phyloP scores from a whole-genome alignment of 2,888 invertebrate species.

The Augochlorella aurata region DNA sequence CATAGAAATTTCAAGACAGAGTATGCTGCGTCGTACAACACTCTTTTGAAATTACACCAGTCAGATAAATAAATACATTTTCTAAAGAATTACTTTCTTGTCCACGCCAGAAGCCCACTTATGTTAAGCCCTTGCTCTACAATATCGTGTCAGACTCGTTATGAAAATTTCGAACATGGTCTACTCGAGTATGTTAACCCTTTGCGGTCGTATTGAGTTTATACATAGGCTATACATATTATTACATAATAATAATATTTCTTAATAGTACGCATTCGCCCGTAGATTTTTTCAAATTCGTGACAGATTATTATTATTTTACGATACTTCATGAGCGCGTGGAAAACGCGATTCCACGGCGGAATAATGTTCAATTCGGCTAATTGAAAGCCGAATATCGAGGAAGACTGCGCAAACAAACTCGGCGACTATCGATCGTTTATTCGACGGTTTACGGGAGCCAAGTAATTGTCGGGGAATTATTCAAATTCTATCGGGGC shows the following conservation, averaged over 20 bases:
- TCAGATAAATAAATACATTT: not conserved
- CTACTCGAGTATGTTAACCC: too few relatives aligned
- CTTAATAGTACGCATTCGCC: too few relatives aligned
- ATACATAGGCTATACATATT: too few relatives aligned
- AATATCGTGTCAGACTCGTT: too few relatives aligned
- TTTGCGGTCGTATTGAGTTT: too few relatives aligned
- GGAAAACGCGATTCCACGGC: not conserved
- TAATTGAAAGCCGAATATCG: not conserved
- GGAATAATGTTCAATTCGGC: not conserved
- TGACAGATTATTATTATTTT: too few relatives aligned
- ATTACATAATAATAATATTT: too few relatives aligned
- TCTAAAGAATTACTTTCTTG: too few relatives aligned
- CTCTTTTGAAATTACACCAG: not conserved
- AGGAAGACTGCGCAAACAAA: conserved; percentile 7
- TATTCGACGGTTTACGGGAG: not conserved
- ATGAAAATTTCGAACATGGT: too few relatives aligned
- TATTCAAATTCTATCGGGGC: conserved; percentile 31
- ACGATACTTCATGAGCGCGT: not conserved
- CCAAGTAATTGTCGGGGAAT: conserved; percentile 26
- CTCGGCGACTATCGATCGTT: conserved; percentile 27
- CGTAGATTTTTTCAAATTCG: too few relatives aligned
- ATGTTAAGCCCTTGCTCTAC: too few relatives aligned
- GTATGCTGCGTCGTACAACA: not conserved
- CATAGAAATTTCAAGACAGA: not conserved
- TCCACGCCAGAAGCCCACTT: too few relatives aligned